Evolutionary conservation across 35 echinoderm and acorn worm species (phyloP).

Genomic region (Anneissia japonica): DNA sequence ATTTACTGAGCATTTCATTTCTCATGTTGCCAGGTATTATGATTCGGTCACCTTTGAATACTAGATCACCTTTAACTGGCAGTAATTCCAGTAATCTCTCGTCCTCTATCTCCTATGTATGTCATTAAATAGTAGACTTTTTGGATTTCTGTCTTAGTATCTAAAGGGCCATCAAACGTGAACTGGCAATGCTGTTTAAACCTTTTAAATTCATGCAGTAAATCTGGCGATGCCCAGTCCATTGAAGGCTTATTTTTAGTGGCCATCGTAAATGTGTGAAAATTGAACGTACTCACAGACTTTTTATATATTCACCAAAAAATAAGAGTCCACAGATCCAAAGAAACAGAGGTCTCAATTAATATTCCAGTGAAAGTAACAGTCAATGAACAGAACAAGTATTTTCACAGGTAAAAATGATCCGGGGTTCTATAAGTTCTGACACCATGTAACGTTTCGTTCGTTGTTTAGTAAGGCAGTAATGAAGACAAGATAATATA

Average conservation of each 20-base stretch:
- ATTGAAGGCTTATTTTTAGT: slow-evolving; percentile 4
- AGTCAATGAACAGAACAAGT: too few relatives aligned
- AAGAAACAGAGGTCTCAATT: too few relatives aligned
- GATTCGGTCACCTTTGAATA: background rate
- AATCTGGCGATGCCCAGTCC: slow-evolving; percentile 9
- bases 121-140: slow-evolving; percentile 43
- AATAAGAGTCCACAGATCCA: too few relatives aligned
- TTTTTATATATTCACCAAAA: too few relatives aligned
- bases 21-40: background rate
- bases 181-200: slow-evolving; percentile 36
- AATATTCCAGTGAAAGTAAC: too few relatives aligned
- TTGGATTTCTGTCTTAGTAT: slow-evolving; percentile 29
- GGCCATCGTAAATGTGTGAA: too few relatives aligned
- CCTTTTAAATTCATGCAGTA: slow-evolving; percentile 12
- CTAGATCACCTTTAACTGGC: background rate
- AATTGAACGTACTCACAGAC: too few relatives aligned
- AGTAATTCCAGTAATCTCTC: slow-evolving; percentile 19
- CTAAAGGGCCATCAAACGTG: slow-evolving; percentile 19
- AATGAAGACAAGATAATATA: too few relatives aligned
- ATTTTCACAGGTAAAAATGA: too few relatives aligned
- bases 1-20: background rate
- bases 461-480: too few relatives aligned
- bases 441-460: too few relatives aligned
- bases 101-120: slow-evolving; percentile 38
- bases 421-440: too few relatives aligned